A percentile compares a stretch with the other conserved stretches of the same genome.
Evolutionary conservation across 2,888 invertebrate genomes (phyloP).

Genomic region (Galerucella calmariensis): DNA sequence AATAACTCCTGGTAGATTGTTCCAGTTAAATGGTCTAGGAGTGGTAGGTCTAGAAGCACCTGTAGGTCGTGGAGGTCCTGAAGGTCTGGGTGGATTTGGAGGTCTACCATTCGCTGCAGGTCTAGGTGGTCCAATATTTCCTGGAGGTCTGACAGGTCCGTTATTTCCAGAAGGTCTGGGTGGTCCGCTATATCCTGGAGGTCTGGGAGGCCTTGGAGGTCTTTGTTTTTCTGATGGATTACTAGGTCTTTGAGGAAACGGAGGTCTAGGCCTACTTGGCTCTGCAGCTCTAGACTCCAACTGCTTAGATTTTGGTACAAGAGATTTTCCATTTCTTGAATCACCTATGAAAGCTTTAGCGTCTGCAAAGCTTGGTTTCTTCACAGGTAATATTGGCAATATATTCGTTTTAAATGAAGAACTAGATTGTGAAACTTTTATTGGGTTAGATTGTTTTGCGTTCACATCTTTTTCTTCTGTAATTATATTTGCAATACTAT

Average conservation of each 20-base stretch:
- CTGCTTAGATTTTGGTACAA: constrained; percentile 4
- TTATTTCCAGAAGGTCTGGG: constrained; percentile 9
- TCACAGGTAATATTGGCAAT: background rate
- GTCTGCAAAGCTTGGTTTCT: background rate
- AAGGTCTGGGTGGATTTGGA: constrained; percentile 15
- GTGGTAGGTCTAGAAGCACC: constrained; percentile 31
- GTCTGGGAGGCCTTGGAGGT: constrained; percentile 35
- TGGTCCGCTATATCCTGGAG: constrained; percentile 25
- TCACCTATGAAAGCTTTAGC: background rate
- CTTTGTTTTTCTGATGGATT: constrained; percentile 12
- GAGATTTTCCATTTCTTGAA: background rate
- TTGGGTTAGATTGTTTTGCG: no score
- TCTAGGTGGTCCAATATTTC: constrained; percentile 22
- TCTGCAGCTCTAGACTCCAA: background rate
- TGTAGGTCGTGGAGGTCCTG: constrained; percentile 29
- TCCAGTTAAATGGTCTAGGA: constrained; percentile 25
- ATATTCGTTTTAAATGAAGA: background rate
- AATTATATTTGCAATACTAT: background rate
- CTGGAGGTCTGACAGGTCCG: constrained; percentile 31
- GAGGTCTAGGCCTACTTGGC: constrained; percentile 12
- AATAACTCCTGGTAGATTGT: constrained; percentile 34
- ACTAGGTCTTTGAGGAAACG: background rate
- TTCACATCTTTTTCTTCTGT: background rate
- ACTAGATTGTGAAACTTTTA: no score
- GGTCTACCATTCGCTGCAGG: constrained; percentile 30